Evolutionary conservation across 2,797 vertebrate species (phyloP).

Genomic region (Orestias chungarensis): DNA sequence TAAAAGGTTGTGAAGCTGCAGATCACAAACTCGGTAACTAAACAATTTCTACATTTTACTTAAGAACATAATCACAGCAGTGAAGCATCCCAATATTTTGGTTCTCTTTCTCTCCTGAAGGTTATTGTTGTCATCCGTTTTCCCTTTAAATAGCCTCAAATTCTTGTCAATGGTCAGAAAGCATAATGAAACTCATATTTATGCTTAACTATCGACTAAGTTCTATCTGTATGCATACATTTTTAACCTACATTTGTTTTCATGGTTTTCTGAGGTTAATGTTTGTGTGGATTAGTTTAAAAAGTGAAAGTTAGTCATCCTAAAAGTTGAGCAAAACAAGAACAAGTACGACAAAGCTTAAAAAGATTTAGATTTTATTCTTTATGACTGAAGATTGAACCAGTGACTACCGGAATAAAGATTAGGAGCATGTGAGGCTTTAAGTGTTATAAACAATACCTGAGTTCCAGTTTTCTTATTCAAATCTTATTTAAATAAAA

Average conservation of each 20-base stretch:
- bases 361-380: slow-evolving; percentile 35
- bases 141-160: slow-evolving; percentile 67
- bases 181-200: slow-evolving; percentile 22
- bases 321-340: slow-evolving; percentile 33
- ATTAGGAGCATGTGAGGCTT: slow-evolving; percentile 13
- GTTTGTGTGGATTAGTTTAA: slow-evolving; percentile 13
- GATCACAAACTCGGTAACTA: slow-evolving; percentile 42
- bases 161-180: slow-evolving; percentile 53
- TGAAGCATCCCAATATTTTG: slow-evolving; percentile 42
- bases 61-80: slow-evolving; percentile 38
- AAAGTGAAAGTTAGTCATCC: slow-evolving; percentile 17
- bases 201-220: not conserved
- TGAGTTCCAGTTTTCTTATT: not conserved
- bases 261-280: not conserved
- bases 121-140: slow-evolving; percentile 27
- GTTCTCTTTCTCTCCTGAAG: slow-evolving; percentile 26
- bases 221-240: slow-evolving; percentile 6
- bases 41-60: slow-evolving; percentile 42
- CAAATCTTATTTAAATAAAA: slow-evolving; percentile 2
- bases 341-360: slow-evolving; percentile 7
- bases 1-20: slow-evolving; percentile 44
- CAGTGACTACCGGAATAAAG: slow-evolving; percentile 25
- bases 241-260: not conserved
- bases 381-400: slow-evolving; percentile 29
- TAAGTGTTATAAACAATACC: not conserved